Evolutionary conservation across 1,140 invertebrate species (phyloP), one percentile per base, ranked within the genome.

Genomic region (Mylabris phalerata): DNA sequence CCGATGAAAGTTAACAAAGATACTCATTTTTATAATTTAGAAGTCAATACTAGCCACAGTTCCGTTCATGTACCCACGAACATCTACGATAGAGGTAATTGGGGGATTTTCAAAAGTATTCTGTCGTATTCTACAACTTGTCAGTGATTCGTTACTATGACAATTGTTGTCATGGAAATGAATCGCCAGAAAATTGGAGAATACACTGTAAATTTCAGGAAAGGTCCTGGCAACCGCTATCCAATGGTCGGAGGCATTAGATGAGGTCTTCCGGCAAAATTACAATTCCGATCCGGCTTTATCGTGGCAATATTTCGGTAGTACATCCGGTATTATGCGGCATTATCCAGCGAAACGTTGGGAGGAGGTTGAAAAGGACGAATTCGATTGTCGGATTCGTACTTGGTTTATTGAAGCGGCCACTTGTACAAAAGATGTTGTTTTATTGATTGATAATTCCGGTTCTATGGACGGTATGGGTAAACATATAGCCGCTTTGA

Each of bases 321-420:
- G 92, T 62, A 85, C 88, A 44, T 87, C 88, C 0, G 95, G 95
- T n/a, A 88, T 98, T 64, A 79, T 98, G 60, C 77, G 95, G 9
- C 87, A 92, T 64, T 98, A 89, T 79, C 95, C 95, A 47, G 86
- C 32, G 32, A 32, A 32, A 32, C 32, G 32, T 32, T 32, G 32
- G 32, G 32, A 32, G 32, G 32, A 32, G 49, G 59, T 73, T 0
- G 51, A 64, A n/a, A 70, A 71, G 39, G 78, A 79, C 9, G 70
- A 75, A 0, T 96, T 92, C 69, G 93, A 95, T 69, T 93, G 90
- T 66, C 82, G 93, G 7, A 85, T 88, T 11, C 78, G 89, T 46
- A 89, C 88, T 24, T 96, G 93, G 93, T 99, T 96, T 73, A 95
- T 98, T 59, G 90, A 97, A 76, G 95, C 96, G 1, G 92, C 96